phyloP scores from a whole-genome alignment of 2,113 vertebrate genomes.

The Etheostoma cragini region DNA sequence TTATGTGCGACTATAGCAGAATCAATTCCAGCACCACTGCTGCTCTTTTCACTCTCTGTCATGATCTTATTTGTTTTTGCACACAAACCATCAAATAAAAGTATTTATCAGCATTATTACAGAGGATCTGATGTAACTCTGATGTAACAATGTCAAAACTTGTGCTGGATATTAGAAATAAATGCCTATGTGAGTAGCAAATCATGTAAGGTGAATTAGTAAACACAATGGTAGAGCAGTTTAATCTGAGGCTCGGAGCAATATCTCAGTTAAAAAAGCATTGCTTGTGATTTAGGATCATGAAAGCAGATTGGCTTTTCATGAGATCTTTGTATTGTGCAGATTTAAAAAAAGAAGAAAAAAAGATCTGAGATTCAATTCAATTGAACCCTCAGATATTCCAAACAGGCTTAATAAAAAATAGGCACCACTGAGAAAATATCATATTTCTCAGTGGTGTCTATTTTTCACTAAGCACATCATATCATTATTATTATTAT shows the following conservation, averaged over 20 bases:
- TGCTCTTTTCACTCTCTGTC: conserved; percentile 35
- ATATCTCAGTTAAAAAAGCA: not conserved
- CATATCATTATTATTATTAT: not conserved
- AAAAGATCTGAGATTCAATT: not conserved
- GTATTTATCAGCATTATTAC: not conserved
- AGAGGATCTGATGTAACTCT: conserved; percentile 1
- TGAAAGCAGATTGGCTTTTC: not conserved
- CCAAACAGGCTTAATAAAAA: not conserved
- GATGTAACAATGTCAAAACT: conserved; percentile 8
- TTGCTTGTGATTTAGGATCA: not conserved
- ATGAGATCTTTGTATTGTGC: not conserved
- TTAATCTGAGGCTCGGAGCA: not conserved
- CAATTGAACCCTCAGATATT: not conserved
- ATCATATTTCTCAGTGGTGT: not conserved
- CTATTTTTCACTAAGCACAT: not conserved
- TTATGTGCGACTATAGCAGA: conserved; percentile 50
- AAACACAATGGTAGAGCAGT: not conserved
- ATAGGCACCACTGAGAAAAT: not conserved
- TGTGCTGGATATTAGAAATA: not conserved
- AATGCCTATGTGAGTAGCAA: not conserved
- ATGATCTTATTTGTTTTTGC: not conserved
- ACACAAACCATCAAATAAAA: not conserved
- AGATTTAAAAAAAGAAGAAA: not conserved
- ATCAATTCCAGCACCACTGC: conserved; percentile 42
- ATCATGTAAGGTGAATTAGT: not conserved